Evolutionary conservation across 1,140 invertebrate species (phyloP).

Genomic region (Drosophila rhopaloa): DNA sequence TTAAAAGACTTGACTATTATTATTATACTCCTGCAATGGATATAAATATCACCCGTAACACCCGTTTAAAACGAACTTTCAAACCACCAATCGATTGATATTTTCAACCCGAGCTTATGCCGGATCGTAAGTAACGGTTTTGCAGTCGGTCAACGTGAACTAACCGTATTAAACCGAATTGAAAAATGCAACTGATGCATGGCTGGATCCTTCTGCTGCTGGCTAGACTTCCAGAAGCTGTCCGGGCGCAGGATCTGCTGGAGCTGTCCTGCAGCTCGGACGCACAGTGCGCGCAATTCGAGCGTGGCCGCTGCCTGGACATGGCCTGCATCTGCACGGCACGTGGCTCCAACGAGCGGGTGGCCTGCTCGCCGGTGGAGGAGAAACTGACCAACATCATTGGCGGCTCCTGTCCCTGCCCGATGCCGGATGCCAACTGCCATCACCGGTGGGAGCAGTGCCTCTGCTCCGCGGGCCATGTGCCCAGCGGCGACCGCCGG

Average conservation of each 20-base stretch:
- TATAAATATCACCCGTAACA: too few relatives aligned
- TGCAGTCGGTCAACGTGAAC: background rate
- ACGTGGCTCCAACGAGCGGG: conserved; percentile 3
- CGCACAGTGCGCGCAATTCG: conserved; percentile 36
- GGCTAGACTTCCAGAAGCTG: background rate
- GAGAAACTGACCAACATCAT: conserved; percentile 67
- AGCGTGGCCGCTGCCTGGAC: conserved; percentile 30
- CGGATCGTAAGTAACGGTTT: background rate
- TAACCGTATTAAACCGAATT: background rate
- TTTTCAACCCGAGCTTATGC: background rate
- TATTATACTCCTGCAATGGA: too few relatives aligned
- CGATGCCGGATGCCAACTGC: conserved; percentile 48
- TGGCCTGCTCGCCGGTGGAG: conserved; percentile 44
- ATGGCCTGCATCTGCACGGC: conserved; percentile 36
- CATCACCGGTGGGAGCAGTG: conserved; percentile 47
- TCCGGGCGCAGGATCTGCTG: conserved; percentile 33
- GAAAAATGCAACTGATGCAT: conserved; percentile 17
- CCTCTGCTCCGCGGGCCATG: conserved; percentile 39
- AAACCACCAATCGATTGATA: background rate
- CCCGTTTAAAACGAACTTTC: background rate
- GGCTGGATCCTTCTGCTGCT: conserved; percentile 2
- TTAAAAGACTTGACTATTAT: too few relatives aligned
- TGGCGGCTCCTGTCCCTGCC: conserved; percentile 71
- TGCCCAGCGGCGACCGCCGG: conserved; percentile 64
- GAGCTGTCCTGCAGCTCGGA: conserved; percentile 54